Evolutionary conservation across 92 coral and sea anemone genomes (phyloP), one percentile per base, ranked within the genome.

Genomic region (Actinernus sp.): DNA sequence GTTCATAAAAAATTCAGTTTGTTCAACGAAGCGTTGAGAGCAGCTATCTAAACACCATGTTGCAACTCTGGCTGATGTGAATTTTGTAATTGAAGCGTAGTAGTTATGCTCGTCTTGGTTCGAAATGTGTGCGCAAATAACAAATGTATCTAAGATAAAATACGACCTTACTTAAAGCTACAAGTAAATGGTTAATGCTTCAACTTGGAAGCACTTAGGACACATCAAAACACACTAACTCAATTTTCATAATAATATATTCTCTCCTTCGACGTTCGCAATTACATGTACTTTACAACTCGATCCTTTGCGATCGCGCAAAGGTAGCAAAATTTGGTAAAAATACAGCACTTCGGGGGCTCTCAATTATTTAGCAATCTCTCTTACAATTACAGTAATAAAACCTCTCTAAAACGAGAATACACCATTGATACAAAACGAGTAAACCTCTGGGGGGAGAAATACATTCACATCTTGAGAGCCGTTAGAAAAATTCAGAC

Each of bases 391-490:
- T 61, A 75, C 76, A 62, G 83, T 86, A 63, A 81, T 81, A 86
- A 85, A 81, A 63, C 65, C 91, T 79, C 92, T 90, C 92, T 81
- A 58, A 71, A 86, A 90, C 88, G 78, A 78, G 91, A 83, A 81
- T 54, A 57, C 58, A 36, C 64, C 75, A 68, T 81, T 58, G 70
- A 81, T 81, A 86, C 89, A 90, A 90, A 89, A 83, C 73, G 51
- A 71, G 76, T 73, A 67, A 55, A 65, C 82, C 65, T 67, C 64
- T 47, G 43, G 22, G 49, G 71, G 62, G 65, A 77, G 82, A 87
- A 88, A 86, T 69, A 85, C 79, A 86, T 86, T 58, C 88, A 90
- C 89, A 81, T 63, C 73, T 66, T 65, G 70, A 63, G 51, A 71
- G 91, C 76, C 66, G 62, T 58, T 79, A 74, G 87, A 69, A 89